Conservation (phyloP, 2,888 invertebrate genomes). For the Pherbina coryleti region DNA sequence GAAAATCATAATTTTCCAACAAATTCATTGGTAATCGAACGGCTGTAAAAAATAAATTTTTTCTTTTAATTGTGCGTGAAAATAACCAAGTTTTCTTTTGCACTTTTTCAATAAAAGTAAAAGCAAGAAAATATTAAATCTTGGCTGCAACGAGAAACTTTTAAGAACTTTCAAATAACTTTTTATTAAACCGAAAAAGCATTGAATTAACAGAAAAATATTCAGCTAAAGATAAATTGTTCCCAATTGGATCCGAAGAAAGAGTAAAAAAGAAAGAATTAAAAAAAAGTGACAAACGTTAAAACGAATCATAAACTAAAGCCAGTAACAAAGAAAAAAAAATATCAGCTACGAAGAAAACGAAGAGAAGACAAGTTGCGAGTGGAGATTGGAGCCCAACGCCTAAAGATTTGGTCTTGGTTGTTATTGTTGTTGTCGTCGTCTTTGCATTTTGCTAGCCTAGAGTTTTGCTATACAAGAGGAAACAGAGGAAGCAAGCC, state of each 20-base stretch:
- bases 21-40: slow-evolving; percentile 44
- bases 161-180: slow-evolving; percentile 28
- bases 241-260: slow-evolving; percentile 48
- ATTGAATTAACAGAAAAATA: not conserved
- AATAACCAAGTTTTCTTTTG: slow-evolving; percentile 38
- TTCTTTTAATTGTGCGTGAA: slow-evolving; percentile 48
- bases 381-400: slow-evolving; percentile 34
- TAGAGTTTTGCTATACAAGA: not conserved
- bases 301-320: slow-evolving; percentile 43
- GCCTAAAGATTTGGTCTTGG: slow-evolving; percentile 21
- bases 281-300: slow-evolving; percentile 36
- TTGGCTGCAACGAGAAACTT: slow-evolving; percentile 32
- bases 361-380: slow-evolving; percentile 28
- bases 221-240: slow-evolving; percentile 29
- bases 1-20: slow-evolving; percentile 14
- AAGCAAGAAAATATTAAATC: not conserved
- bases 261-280: slow-evolving; percentile 18
- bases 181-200: slow-evolving; percentile 22
- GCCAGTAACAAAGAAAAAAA: slow-evolving; percentile 44
- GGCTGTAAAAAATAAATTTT: slow-evolving; percentile 45
- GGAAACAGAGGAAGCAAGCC: slow-evolving; percentile 9
- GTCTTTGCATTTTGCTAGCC: not conserved
- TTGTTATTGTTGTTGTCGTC: slow-evolving; percentile 17
- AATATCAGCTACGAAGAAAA: slow-evolving; percentile 33
- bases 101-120: slow-evolving; percentile 26